A percentile compares a stretch with the other conserved stretches of the same genome.
These are phyloP conservation scores for Tamandua tetradactyla DNA, from an alignment of 2,797 vertebrate species.

Conservation along the genomic window DNA sequence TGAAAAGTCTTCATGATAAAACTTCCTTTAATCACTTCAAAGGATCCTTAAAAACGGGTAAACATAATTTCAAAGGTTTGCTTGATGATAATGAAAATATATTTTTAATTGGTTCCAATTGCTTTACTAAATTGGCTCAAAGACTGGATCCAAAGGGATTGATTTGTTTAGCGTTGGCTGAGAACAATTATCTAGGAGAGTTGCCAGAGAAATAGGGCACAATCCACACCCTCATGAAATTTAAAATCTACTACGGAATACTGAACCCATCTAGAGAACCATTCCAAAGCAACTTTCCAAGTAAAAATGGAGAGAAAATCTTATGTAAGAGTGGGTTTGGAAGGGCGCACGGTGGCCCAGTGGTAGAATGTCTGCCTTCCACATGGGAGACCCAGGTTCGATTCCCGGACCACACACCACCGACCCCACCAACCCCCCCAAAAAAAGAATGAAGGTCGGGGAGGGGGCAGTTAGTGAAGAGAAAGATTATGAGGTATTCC, in stretches of 20 bases:
- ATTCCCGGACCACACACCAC: too few relatives aligned
- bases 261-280: not conserved
- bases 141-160: not conserved
- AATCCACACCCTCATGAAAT: not conserved
- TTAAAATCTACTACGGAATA: not conserved
- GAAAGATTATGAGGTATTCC: not conserved
- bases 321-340: not conserved
- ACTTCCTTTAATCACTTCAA: not conserved
- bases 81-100: conserved; percentile 3
- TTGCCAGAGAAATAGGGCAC: not conserved
- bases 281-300: not conserved
- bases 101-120: not conserved
- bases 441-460: too few relatives aligned
- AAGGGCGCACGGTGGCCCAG: too few relatives aligned
- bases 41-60: not conserved
- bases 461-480: not conserved
- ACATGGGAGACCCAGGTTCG: too few relatives aligned
- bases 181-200: not conserved
- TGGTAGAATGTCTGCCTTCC: too few relatives aligned
- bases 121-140: conserved; percentile 9
- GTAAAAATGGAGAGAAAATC: conserved; percentile 7
- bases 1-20: not conserved
- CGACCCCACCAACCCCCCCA: too few relatives aligned
- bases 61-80: not conserved
- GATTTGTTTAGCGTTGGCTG: not conserved